Conservation (phyloP, 2,797 vertebrate genomes). For the Pipistrellus pipistrellus region DNA sequence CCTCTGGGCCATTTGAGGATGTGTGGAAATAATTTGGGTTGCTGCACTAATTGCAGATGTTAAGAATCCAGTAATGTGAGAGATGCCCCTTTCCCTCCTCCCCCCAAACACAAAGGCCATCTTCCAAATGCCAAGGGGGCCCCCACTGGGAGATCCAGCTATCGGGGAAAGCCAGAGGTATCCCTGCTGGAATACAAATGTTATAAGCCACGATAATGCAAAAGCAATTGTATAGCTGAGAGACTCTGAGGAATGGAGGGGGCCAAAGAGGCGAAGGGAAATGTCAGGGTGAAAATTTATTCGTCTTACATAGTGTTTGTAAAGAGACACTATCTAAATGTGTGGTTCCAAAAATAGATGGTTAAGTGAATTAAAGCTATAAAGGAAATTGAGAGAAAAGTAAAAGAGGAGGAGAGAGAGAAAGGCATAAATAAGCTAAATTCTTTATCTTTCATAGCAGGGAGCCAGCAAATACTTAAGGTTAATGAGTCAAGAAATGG, state of each 20-base stretch:
- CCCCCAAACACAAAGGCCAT: neutral
- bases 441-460: conserved; percentile 3
- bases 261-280: neutral
- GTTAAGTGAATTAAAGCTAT: neutral
- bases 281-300: neutral
- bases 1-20: conserved; percentile 13
- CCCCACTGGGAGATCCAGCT: neutral
- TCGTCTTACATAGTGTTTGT: neutral
- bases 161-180: neutral
- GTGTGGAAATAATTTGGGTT: conserved; percentile 26
- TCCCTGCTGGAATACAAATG: neutral
- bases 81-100: accelerated
- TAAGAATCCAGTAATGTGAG: neutral
- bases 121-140: neutral
- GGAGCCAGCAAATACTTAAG: neutral
- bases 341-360: neutral
- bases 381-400: conserved; percentile 13
- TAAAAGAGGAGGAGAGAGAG: neutral
- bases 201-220: neutral
- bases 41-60: conserved; percentile 3
- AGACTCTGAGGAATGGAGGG: neutral
- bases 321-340: neutral
- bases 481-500: neutral
- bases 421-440: neutral
- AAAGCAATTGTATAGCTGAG: neutral